phyloP scores from a whole-genome alignment of 2,888 invertebrate genomes.

The Nephrotoma flavescens region DNA sequence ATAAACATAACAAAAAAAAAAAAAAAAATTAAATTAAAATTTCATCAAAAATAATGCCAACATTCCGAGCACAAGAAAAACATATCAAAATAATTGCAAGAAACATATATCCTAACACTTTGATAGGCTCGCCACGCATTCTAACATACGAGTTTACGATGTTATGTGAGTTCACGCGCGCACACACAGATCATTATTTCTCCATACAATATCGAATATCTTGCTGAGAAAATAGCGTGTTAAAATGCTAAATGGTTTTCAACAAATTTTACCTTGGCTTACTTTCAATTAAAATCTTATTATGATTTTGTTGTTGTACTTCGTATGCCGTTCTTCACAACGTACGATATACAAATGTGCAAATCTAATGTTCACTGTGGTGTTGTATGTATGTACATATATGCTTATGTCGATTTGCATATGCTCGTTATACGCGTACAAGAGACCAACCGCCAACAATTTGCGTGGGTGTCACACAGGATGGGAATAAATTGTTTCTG shows the following conservation, averaged over 20 bases:
- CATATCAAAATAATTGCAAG: not conserved
- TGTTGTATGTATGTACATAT: no score
- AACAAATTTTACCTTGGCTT: not conserved
- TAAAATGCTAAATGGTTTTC: conserved; percentile 4
- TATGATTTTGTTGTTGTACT: not conserved
- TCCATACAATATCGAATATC: not conserved
- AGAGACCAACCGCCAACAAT: no score
- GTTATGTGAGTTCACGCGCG: no score
- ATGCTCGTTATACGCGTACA: not conserved
- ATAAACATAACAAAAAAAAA: not conserved
- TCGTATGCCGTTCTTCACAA: not conserved
- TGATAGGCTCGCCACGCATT: not conserved
- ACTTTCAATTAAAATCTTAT: not conserved
- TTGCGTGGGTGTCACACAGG: not conserved
- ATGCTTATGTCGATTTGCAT: not conserved
- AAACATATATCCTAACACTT: not conserved
- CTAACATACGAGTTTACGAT: not conserved
- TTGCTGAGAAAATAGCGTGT: conserved; percentile 3
- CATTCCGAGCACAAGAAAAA: not conserved
- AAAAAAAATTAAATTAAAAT: not conserved
- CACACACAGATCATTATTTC: no score
- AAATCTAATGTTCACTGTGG: not conserved
- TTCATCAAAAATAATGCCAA: not conserved
- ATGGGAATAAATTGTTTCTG: not conserved
- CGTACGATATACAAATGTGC: not conserved